A percentile compares a stretch with the other conserved stretches of the same genome.
Evolutionary conservation across 2,797 vertebrate species (phyloP).

Genomic region (Emys orbicularis): DNA sequence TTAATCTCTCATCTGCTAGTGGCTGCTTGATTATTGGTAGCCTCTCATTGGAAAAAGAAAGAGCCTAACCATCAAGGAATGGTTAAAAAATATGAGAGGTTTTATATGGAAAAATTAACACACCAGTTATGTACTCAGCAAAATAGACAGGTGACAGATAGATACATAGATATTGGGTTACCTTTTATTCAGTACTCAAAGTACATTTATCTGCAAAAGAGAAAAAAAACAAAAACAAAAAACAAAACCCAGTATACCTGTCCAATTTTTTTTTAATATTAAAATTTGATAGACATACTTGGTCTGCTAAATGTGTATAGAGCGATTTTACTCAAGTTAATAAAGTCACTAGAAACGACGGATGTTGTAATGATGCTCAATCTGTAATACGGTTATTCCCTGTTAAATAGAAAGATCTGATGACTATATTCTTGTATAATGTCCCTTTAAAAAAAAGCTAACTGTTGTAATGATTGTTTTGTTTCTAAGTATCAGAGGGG

Average conservation of each 20-base stretch:
- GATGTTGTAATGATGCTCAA: neutral
- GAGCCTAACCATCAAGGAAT: neutral
- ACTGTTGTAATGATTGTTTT: neutral
- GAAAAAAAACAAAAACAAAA: too few relatives aligned
- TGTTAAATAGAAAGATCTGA: neutral
- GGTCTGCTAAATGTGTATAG: neutral
- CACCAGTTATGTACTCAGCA: neutral
- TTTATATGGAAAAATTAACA: neutral
- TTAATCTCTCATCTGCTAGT: neutral
- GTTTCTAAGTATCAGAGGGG: neutral
- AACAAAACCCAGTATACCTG: neutral
- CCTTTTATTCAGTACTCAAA: neutral
- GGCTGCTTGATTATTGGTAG: neutral
- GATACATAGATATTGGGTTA: neutral
- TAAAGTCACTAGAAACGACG: neutral
- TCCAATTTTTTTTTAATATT: neutral
- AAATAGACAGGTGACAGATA: neutral
- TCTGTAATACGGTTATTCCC: neutral
- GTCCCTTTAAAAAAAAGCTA: neutral
- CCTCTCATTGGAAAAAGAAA: neutral
- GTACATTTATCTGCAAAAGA: neutral
- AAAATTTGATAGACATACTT: neutral
- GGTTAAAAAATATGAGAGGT: neutral
- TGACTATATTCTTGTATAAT: neutral
- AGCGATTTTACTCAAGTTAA: neutral